Percentiles rank a stretch among this genome's conserved stretches.
Conservation (phyloP, 2,113 vertebrate species). For the Apistogramma diplotaenia region DNA sequence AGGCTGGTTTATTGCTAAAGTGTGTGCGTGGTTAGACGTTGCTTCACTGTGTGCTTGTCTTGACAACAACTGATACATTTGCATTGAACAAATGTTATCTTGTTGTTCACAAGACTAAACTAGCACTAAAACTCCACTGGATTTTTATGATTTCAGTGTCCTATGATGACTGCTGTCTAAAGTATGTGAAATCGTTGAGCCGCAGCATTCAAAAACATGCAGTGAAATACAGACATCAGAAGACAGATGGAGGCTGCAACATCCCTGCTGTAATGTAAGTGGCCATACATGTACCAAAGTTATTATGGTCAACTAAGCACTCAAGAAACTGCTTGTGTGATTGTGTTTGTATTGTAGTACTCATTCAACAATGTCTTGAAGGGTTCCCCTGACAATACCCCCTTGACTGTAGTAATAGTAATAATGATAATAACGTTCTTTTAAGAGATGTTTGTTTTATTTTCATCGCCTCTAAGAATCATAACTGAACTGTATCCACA, state of each 20-base stretch:
- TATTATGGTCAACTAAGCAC: not conserved
- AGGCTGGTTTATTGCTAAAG: not conserved
- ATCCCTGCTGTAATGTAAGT: constrained; percentile 74
- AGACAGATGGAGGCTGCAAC: constrained; percentile 76
- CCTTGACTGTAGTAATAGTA: not conserved
- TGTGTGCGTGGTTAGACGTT: not conserved
- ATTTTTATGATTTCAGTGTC: constrained; percentile 47
- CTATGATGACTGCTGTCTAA: constrained; percentile 78
- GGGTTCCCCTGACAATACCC: not conserved
- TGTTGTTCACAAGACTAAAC: not conserved
- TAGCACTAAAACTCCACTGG: not conserved
- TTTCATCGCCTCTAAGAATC: not conserved
- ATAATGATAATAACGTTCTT: too few relatives aligned
- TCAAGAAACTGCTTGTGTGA: not conserved
- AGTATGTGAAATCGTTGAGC: constrained; percentile 23
- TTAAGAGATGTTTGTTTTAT: not conserved
- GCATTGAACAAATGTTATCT: not conserved
- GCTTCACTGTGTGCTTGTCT: not conserved
- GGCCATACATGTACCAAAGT: not conserved
- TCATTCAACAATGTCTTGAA: not conserved
- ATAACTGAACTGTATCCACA: not conserved
- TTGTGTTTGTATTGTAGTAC: not conserved
- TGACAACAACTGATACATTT: not conserved
- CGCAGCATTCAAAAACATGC: accelerated
- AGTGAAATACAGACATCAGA: constrained; percentile 57